Base-by-base conservation (phyloP, 23 tunicate genomes). In the Trididemnum clinides region DNA sequence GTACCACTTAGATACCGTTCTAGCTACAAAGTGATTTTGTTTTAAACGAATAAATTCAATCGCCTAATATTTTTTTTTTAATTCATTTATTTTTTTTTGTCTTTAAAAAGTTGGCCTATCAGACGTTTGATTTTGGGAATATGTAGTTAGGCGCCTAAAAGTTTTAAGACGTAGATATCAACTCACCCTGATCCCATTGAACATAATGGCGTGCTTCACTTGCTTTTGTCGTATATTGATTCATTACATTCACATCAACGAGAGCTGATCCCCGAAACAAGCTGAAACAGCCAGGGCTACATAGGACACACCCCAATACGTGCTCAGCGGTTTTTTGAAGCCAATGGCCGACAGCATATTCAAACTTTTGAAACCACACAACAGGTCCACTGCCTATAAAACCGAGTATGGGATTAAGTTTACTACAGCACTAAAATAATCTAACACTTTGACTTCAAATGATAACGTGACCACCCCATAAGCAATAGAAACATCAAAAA, bases 291-390 rank as follows among this genome's bases (percentile, higher is more conserved):
- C 99, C 99, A 19, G 99, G 99, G 71, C 97, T 88, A 69, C 99
- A 97, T 37, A 97, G 78, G 2, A 97, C 99, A 92, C 99, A 97
- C 0, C 99, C 99, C 12, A 97, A 89, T 7, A 97, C 99, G 76
- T 97, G 99, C 78, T 97, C 99, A 7, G 99, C 91, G 15, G 99
- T 97, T 72, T 97, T 97, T 51, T 97, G 99, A 1, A 97, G 89
- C 97, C 97, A 97, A 88, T 97, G 99, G 12, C 99, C 99, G 33
- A 97, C 99, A 18, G 99, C 99, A 69, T 97, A 97, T 51, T 97
- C 99, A 63, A 97, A 97, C 70, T 94, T 92, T 78, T 97, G 99
- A 34, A 92, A 97, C 95, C 93, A 86, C 21, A 97, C 97, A 0
- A 97, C 95, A 50, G 97, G 97, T 0, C 99, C 97, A 59, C 80